These are phyloP conservation scores for Scelioninae gen. 2 DNA, from an alignment of 2,888 invertebrate species.

Conservation along the genomic window DNA sequence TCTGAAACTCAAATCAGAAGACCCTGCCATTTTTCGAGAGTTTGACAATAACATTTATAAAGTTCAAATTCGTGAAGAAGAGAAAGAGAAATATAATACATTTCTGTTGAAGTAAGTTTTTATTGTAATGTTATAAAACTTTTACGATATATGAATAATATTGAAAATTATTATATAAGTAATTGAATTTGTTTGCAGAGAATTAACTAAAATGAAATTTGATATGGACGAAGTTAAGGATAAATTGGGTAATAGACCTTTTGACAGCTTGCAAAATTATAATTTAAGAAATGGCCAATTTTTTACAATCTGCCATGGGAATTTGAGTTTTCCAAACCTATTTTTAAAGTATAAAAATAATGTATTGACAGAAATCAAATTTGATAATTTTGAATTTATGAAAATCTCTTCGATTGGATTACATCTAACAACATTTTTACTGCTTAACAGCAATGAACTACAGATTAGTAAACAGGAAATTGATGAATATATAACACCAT, in stretches of 20 bases:
- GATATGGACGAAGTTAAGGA: constrained; percentile 43
- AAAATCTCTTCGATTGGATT: constrained; percentile 66
- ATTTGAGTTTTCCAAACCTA: constrained; percentile 45
- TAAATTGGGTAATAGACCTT: constrained; percentile 45
- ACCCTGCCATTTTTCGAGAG: constrained; percentile 66
- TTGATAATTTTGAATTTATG: constrained; percentile 69
- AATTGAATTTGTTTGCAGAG: constrained; percentile 29
- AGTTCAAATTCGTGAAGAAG: not conserved
- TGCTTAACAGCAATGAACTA: constrained; percentile 20
- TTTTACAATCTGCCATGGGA: constrained; percentile 55
- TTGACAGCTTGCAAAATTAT: constrained; percentile 44
- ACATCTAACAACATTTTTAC: constrained; percentile 66
- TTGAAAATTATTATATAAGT: too few species aligned
- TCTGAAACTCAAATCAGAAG: constrained; percentile 61
- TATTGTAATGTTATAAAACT: too few species aligned
- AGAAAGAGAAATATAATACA: constrained; percentile 10
- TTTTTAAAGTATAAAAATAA: constrained; percentile 53
- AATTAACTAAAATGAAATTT: constrained; percentile 47
- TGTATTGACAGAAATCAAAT: constrained; percentile 62
- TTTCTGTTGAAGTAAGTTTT: constrained; percentile 17
- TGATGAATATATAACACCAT: constrained; percentile 16
- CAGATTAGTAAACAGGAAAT: constrained; percentile 9
- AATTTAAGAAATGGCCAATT: constrained; percentile 19
- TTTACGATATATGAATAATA: too few species aligned
- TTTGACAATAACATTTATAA: constrained; percentile 64